phyloP scores from a whole-genome alignment of 2,797 vertebrate species.

The Sylvia borin region DNA sequence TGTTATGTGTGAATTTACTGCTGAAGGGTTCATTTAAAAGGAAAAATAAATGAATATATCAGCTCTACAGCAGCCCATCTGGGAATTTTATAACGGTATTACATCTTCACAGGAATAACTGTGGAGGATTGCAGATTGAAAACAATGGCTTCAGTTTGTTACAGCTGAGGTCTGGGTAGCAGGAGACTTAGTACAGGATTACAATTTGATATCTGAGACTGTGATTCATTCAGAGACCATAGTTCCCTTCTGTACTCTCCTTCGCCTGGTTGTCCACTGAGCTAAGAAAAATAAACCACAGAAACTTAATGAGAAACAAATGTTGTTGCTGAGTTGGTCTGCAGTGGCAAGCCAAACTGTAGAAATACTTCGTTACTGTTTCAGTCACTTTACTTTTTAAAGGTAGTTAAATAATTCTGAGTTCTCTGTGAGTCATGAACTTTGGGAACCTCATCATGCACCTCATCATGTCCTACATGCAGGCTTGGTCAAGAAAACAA shows the following conservation, averaged over 20 bases:
- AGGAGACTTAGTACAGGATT: background rate
- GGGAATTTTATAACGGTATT: background rate
- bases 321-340: background rate
- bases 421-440: background rate
- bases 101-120: background rate
- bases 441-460: background rate
- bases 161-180: background rate
- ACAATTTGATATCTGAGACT: background rate
- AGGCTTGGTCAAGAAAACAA: background rate
- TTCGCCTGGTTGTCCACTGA: background rate
- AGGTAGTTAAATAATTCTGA: background rate
- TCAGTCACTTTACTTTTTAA: background rate
- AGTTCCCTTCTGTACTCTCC: background rate
- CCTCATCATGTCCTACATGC: background rate
- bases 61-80: background rate
- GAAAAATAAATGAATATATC: background rate
- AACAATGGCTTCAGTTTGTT: background rate
- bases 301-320: constrained; percentile 44
- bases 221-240: constrained; percentile 14
- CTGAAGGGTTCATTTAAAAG: background rate
- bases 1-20: background rate
- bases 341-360: background rate
- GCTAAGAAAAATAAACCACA: background rate
- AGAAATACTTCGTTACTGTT: background rate
- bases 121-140: background rate